Evolutionary conservation across 2,888 invertebrate species (phyloP).

Genomic region (Epsilonema sp.): DNA sequence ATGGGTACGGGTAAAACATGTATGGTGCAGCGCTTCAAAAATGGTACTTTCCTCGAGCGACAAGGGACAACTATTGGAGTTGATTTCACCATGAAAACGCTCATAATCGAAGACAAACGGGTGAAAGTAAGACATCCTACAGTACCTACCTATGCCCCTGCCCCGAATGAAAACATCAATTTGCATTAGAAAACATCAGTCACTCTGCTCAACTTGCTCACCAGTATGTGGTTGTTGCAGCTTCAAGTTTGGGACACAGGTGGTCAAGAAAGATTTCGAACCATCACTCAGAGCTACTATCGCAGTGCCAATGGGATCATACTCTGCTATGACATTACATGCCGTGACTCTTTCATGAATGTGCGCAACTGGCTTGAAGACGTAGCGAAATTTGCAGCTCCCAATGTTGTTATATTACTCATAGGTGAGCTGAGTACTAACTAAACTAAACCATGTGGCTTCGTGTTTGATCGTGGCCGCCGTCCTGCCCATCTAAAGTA

Average conservation of each 20-base stretch:
- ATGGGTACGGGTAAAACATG: conserved; percentile 38
- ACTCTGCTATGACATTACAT: conserved; percentile 89
- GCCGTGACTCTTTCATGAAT: conserved; percentile 68
- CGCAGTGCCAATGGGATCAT: conserved; percentile 89
- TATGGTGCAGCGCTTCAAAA: conserved; percentile 82
- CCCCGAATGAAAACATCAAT: too few relatives aligned
- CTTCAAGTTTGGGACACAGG: conserved; percentile 93
- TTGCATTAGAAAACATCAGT: conserved; percentile 49
- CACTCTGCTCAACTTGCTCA: conserved; percentile 96
- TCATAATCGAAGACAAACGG: conserved; percentile 73
- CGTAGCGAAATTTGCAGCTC: conserved; percentile 75
- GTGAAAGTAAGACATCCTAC: conserved; percentile 51
- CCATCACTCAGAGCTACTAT: conserved; percentile 90
- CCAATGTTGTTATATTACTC: conserved; percentile 65
- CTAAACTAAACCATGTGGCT: too few relatives aligned
- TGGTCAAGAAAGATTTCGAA: conserved; percentile 82
- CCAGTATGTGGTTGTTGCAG: conserved; percentile 35
- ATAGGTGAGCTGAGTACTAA: conserved; percentile 58
- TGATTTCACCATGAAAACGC: conserved; percentile 94
- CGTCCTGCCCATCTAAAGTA: too few relatives aligned
- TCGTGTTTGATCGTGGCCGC: too few relatives aligned
- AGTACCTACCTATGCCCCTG: too few relatives aligned
- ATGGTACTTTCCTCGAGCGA: conserved; percentile 78
- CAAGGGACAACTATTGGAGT: conserved; percentile 93
- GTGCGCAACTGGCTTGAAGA: conserved; percentile 89